Percentiles rank a stretch among this genome's conserved stretches.
Evolutionary conservation across 1,140 invertebrate genomes (phyloP).

Genomic region (Paracyclopina nana): DNA sequence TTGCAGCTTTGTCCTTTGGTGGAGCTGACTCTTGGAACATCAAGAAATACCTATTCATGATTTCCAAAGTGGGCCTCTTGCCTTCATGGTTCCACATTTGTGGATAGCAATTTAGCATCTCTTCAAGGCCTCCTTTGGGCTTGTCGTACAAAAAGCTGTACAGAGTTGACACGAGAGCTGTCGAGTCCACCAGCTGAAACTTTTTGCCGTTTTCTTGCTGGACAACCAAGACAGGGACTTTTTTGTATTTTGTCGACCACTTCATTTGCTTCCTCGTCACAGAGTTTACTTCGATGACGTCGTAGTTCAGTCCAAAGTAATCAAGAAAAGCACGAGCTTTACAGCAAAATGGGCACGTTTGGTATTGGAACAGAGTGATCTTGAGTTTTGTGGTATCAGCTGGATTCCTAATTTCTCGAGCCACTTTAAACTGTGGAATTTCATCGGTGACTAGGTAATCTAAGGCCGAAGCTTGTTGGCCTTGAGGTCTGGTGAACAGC

Average conservation of each 20-base stretch:
- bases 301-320: constrained; percentile 79
- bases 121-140: constrained; percentile 31
- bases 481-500: no score
- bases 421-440: background rate
- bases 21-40: constrained; percentile 45
- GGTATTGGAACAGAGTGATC: constrained; percentile 80
- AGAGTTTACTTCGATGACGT: constrained; percentile 90
- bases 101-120: constrained; percentile 67
- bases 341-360: constrained; percentile 96
- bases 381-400: constrained; percentile 52
- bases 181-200: constrained; percentile 68
- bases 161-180: constrained; percentile 75
- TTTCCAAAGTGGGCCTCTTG: constrained; percentile 41
- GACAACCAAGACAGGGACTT: constrained; percentile 80
- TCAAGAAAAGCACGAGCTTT: constrained; percentile 88
- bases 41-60: constrained; percentile 84
- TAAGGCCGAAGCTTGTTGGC: background rate
- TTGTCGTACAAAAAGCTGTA: constrained; percentile 50
- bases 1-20: constrained; percentile 28
- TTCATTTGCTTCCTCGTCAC: constrained; percentile 71
- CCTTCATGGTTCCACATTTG: constrained; percentile 39
- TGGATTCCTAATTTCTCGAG: background rate
- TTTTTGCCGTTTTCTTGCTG: constrained; percentile 39
- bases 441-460: background rate
- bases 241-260: constrained; percentile 66